A percentile compares a stretch with the other conserved stretches of the same genome.
Conservation (phyloP, 2,888 invertebrate species). For the Dorcus hopei region DNA sequence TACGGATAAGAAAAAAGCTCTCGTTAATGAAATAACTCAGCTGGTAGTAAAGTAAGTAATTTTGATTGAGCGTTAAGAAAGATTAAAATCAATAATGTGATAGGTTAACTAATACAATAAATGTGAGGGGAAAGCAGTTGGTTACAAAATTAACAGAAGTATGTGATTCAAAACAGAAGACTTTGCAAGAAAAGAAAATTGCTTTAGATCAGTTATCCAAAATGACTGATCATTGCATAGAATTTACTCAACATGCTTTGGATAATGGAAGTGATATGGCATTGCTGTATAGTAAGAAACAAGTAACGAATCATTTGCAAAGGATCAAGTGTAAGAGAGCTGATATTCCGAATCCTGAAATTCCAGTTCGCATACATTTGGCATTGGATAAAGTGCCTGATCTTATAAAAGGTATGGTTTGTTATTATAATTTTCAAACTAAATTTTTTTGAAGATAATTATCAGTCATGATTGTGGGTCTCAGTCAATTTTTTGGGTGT, state of each 20-base stretch:
- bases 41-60: constrained; percentile 73
- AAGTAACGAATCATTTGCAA: constrained; percentile 70
- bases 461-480: too few relatives aligned
- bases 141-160: constrained; percentile 78
- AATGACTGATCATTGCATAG: constrained; percentile 85
- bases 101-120: constrained; percentile 78
- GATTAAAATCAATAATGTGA: constrained; percentile 13
- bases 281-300: constrained; percentile 77
- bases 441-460: too few relatives aligned
- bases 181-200: constrained; percentile 78
- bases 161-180: constrained; percentile 72
- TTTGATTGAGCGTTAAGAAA: neutral
- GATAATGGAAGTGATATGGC: constrained; percentile 81
- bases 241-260: constrained; percentile 76
- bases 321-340: constrained; percentile 79
- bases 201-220: constrained; percentile 78
- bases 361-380: constrained; percentile 78
- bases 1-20: constrained; percentile 77
- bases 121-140: constrained; percentile 77
- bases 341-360: constrained; percentile 86
- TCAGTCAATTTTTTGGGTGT: neutral
- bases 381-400: constrained; percentile 79
- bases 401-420: constrained; percentile 64
- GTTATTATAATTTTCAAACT: too few relatives aligned
- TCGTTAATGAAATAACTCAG: constrained; percentile 83